Evolutionary conservation across 2,797 vertebrate species (phyloP).

Genomic region (Pyrocephalus nanus): DNA sequence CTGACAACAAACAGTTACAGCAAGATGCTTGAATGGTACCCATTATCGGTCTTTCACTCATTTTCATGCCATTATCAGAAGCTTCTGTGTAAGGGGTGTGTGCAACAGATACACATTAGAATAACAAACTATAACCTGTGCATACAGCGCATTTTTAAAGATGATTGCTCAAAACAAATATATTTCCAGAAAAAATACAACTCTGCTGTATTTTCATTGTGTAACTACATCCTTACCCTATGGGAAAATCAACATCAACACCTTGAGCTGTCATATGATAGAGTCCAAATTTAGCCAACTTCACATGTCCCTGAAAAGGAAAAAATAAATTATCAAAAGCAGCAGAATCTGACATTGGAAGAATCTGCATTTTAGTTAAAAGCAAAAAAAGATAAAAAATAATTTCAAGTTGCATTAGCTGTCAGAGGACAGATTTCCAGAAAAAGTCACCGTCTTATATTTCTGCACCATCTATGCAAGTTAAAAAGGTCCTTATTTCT

Average conservation of each 20-base stretch:
- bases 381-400: not conserved
- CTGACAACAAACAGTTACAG: not conserved
- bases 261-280: conserved; percentile 98
- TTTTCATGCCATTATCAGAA: not conserved
- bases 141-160: not conserved
- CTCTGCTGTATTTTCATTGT: not conserved
- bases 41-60: not conserved
- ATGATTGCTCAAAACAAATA: not conserved
- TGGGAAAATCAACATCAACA: conserved; percentile 96
- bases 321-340: not conserved
- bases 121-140: not conserved
- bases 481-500: not conserved
- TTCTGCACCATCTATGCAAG: not conserved
- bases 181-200: not conserved
- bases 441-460: not conserved
- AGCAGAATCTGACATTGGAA: not conserved
- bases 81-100: not conserved
- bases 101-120: not conserved
- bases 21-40: not conserved
- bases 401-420: not conserved
- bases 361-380: not conserved
- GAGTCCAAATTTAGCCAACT: conserved; percentile 95
- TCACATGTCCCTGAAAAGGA: conserved; percentile 86
- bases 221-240: conserved; percentile 82
- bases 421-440: not conserved